Conservation (phyloP, 2,797 vertebrate species). For the Parauchenoglanis ngamensis region DNA sequence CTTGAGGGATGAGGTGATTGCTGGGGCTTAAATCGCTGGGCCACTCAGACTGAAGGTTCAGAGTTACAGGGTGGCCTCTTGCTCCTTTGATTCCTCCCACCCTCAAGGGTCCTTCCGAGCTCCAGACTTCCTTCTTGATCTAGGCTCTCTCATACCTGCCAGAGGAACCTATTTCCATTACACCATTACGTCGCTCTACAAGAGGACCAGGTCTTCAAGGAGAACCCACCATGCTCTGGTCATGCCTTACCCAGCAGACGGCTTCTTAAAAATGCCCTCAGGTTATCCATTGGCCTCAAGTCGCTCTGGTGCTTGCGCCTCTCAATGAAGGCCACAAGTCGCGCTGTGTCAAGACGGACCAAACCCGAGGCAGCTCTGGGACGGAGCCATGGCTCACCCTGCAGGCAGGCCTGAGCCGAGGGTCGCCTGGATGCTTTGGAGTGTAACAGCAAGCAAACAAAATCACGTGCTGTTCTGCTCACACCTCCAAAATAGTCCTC, state of each 20-base stretch:
- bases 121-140: background rate
- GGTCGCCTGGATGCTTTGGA: conserved; percentile 85
- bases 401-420: conserved; percentile 84
- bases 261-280: conserved; percentile 90
- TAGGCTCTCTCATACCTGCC: background rate
- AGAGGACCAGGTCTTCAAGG: background rate
- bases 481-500: conserved; percentile 94
- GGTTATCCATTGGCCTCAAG: conserved; percentile 88
- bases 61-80: background rate
- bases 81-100: conserved; percentile 2
- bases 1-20: background rate
- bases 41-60: background rate
- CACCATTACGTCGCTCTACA: background rate
- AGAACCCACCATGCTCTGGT: conserved; percentile 49
- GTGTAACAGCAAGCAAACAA: conserved; percentile 87
- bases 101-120: background rate
- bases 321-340: conserved; percentile 95
- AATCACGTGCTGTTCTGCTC: conserved; percentile 90
- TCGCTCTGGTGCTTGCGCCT: conserved; percentile 97
- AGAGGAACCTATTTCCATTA: background rate
- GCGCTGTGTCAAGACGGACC: conserved; percentile 86
- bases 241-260: conserved; percentile 87
- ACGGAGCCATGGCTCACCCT: conserved; percentile 90
- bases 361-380: conserved; percentile 65
- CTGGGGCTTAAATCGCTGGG: background rate